A percentile compares a stretch with the other conserved stretches of the same genome.
These are phyloP conservation scores for Thymallus thymallus DNA, from an alignment of 2,113 vertebrate genomes.

Conservation along the genomic window DNA sequence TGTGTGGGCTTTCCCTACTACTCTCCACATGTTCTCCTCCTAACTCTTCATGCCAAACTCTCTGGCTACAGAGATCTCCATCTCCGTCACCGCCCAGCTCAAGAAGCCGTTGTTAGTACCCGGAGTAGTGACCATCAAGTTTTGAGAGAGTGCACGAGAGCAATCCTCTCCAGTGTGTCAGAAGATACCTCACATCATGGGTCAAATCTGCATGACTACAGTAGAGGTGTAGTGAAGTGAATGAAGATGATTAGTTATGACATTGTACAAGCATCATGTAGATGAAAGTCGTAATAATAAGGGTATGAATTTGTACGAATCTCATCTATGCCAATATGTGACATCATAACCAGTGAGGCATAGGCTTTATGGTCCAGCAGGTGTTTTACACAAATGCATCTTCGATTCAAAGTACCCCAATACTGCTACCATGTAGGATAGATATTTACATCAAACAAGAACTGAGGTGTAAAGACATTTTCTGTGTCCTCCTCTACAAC, in stretches of 20 bases:
- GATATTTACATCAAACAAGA: too few species aligned
- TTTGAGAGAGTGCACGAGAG: conserved; percentile 42
- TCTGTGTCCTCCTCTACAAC: too few species aligned
- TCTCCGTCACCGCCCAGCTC: conserved; percentile 50
- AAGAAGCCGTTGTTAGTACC: conserved; percentile 42
- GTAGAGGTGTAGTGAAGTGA: not conserved
- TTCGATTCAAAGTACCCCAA: too few species aligned
- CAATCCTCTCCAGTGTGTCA: conserved; percentile 17
- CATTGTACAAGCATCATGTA: too few species aligned
- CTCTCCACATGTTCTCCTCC: conserved; percentile 34
- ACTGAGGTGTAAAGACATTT: too few species aligned
- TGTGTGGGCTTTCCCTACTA: conserved; percentile 38
- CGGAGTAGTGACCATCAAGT: conserved; percentile 42
- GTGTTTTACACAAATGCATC: too few species aligned
- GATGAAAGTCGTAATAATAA: too few species aligned
- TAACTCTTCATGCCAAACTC: conserved; percentile 40
- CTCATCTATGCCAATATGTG: too few species aligned
- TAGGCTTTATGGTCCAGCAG: too few species aligned
- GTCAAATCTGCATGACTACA: conserved; percentile 48
- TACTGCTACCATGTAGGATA: too few species aligned
- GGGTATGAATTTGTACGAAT: too few species aligned
- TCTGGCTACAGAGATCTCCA: conserved; percentile 42
- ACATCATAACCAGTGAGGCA: too few species aligned
- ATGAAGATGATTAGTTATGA: not conserved
- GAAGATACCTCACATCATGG: conserved; percentile 36